Base-by-base conservation (phyloP, 2,797 vertebrate species). In the Bovichtus diacanthus region DNA sequence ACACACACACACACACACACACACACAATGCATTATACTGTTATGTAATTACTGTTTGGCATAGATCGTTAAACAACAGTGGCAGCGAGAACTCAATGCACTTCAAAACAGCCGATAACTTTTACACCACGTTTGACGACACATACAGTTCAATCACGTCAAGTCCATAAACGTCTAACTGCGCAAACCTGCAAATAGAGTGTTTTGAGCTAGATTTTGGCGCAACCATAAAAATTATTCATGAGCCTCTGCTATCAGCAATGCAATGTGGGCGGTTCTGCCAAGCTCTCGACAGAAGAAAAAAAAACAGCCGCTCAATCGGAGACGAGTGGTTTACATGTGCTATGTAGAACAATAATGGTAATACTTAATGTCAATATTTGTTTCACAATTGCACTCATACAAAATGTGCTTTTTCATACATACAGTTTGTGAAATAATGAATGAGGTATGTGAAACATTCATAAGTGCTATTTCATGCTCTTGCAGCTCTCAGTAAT, bases 1-100 rank as follows among this genome's bases (percentile, higher is more conserved):
- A 60, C 38, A 18, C 34, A 27, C 38, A 18, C 34, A 27, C 16
- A n/a, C 29, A 23, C 55, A 10, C 15, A 74, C 53, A 54, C 18
- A 75, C 16, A 65, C n/a, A 56, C 18, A 60, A 58, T 43, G 50
- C 56, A 46, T 25, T 72, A 50, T 27, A 27, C 27, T 27, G 27
- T n/a, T 23, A 43, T 56, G 29, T 46, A 59, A 43, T 47, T 36
- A 59, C 11, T 70, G 41, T 27, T 27, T 70, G n/a, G 11, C 23
- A 38, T 61, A 39, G 62, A 27, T 49, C 43, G 29, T 34, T 16
- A 3, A 44, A 36, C 12, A n/a, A 44, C 6, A 7, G 18, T 29
- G 21, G 5, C 15, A 1, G 12, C 63, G 12, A 62, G 3, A 44
- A 15, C 27, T 53, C 5, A 49, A 25, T 25, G 3, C 16, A 38